These are phyloP conservation scores for Orthosia cruda DNA, from an alignment of 2,888 invertebrate genomes.

Conservation along the genomic window DNA sequence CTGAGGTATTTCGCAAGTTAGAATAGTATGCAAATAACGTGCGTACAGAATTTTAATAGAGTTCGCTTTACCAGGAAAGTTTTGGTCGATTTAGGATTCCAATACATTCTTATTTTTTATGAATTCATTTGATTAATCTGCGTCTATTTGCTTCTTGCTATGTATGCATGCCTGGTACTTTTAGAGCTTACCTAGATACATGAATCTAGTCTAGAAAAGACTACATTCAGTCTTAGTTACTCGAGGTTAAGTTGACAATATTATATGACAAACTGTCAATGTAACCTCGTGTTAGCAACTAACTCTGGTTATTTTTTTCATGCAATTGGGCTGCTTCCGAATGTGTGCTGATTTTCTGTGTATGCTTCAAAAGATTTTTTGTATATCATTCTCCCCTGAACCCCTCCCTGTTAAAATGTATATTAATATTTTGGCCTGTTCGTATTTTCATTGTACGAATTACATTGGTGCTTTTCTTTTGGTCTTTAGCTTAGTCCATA, in stretches of 20 bases:
- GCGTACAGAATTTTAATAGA: conserved; percentile 49
- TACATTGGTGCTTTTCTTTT: not conserved
- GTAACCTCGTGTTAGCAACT: no score
- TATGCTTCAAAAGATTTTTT: no score
- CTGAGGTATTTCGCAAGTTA: conserved; percentile 49
- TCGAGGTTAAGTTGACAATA: no score
- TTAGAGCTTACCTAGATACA: not conserved
- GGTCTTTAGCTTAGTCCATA: not conserved
- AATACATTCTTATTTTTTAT: conserved; percentile 33
- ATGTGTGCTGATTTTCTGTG: no score
- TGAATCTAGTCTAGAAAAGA: no score
- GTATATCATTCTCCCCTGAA: no score
- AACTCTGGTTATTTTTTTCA: no score
- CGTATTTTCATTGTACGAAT: not conserved
- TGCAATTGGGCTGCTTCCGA: no score
- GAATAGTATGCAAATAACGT: conserved; percentile 53
- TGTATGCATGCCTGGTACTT: conserved; percentile 10
- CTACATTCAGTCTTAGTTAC: not conserved
- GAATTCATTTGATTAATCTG: not conserved
- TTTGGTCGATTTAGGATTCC: conserved; percentile 33
- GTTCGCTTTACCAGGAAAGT: conserved; percentile 26
- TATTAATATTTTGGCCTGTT: not conserved
- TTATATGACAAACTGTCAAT: no score
- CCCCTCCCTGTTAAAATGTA: no score
- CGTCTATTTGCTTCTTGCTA: not conserved